phyloP scores from a whole-genome alignment of 1,140 invertebrate species.

The Antheraea pernyi region DNA sequence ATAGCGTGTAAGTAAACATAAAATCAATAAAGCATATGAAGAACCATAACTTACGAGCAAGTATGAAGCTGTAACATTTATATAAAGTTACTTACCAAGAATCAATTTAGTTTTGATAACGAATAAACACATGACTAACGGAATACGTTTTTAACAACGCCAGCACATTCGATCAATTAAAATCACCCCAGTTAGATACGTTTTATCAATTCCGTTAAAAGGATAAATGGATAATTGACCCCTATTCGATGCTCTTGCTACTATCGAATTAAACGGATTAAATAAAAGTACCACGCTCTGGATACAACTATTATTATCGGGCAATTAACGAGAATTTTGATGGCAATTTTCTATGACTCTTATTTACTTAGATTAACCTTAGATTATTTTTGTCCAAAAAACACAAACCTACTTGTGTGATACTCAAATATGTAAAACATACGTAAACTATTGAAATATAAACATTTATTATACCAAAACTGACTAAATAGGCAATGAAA shows the following conservation, averaged over 20 bases:
- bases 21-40: no score
- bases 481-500: no score
- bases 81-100: neutral
- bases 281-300: constrained; percentile 26
- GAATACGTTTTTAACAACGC: constrained; percentile 62
- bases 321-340: neutral
- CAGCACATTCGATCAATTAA: constrained; percentile 70
- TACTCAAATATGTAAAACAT: no score
- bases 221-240: constrained; percentile 78
- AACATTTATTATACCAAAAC: no score
- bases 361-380: no score
- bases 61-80: neutral
- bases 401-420: no score
- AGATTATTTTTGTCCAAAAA: no score
- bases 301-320: constrained; percentile 20
- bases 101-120: neutral
- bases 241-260: constrained; percentile 64
- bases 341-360: no score
- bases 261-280: constrained; percentile 73
- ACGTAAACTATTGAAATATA: no score
- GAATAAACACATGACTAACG: constrained; percentile 17
- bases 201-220: constrained; percentile 78
- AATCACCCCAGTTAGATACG: constrained; percentile 67
- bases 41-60: no score
- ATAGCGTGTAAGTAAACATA: no score